Evolutionary conservation across 2,113 vertebrate species (phyloP).

Genomic region (Equus przewalskii): DNA sequence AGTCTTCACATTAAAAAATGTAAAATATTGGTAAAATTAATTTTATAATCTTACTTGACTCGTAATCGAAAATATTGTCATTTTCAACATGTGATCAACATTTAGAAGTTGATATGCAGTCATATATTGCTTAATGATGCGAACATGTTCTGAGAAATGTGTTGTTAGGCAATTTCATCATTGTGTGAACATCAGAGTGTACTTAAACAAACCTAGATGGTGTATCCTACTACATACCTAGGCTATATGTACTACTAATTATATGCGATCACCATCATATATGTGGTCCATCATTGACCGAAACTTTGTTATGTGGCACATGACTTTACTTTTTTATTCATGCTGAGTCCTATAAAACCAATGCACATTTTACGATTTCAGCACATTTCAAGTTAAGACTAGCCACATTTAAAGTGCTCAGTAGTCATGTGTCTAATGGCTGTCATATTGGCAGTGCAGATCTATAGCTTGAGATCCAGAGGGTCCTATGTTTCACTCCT

Average conservation of each 20-base stretch:
- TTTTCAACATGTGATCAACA: not conserved
- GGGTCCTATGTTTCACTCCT: not conserved
- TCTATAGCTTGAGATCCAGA: not conserved
- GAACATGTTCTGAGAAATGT: too few species aligned
- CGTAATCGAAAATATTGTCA: not conserved
- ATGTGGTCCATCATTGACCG: too few species aligned
- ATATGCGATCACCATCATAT: too few species aligned
- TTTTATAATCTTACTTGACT: not conserved
- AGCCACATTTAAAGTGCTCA: not conserved
- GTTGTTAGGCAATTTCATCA: too few species aligned
- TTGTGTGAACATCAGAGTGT: too few species aligned
- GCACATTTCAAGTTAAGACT: not conserved
- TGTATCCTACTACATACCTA: too few species aligned
- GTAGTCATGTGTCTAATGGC: not conserved
- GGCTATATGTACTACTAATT: too few species aligned
- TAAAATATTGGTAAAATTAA: not conserved
- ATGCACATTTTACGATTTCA: not conserved
- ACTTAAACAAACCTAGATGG: too few species aligned
- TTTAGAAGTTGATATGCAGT: not conserved
- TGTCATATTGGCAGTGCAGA: not conserved
- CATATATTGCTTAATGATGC: too few species aligned
- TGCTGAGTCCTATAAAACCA: not conserved
- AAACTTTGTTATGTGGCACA: too few species aligned
- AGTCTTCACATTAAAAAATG: not conserved
- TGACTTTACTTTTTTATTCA: not conserved